Conservation (phyloP, 2,113 vertebrate genomes). For the Sinocyclocheilus maitianheensis region DNA sequence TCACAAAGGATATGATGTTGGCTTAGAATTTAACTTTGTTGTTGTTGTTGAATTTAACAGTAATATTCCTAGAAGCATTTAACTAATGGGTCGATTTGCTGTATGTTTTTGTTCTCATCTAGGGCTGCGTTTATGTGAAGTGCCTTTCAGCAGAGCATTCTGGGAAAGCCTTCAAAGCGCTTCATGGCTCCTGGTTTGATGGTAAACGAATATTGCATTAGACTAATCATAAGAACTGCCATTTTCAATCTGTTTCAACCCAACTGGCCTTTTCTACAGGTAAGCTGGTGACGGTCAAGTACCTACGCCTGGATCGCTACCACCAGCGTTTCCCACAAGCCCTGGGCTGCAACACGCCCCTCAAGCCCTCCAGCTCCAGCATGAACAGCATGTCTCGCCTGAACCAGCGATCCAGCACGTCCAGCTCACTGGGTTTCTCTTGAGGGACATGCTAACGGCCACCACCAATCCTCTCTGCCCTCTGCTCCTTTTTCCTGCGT, state of each 20-base stretch:
- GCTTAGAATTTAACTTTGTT: not conserved
- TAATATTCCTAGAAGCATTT: not conserved
- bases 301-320: slow-evolving; percentile 95
- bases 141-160: slow-evolving; percentile 97
- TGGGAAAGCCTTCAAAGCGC: slow-evolving; percentile 98
- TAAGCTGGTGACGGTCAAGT: slow-evolving; percentile 98
- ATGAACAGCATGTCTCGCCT: slow-evolving; percentile 84
- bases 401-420: slow-evolving; percentile 81
- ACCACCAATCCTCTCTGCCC: slow-evolving; percentile 45
- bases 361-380: slow-evolving; percentile 89
- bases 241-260: not conserved
- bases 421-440: slow-evolving; percentile 82
- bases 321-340: slow-evolving; percentile 98
- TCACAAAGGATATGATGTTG: not conserved
- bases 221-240: not conserved
- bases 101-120: slow-evolving; percentile 52
- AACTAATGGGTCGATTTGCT: not conserved
- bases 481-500: slow-evolving; percentile 23
- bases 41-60: not conserved
- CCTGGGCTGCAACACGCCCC: slow-evolving; percentile 83
- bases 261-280: slow-evolving; percentile 73
- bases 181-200: slow-evolving; percentile 99
- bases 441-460: slow-evolving; percentile 75
- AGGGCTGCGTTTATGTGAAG: slow-evolving; percentile 99
- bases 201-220: slow-evolving; percentile 77